phyloP scores from a whole-genome alignment of 2,113 vertebrate genomes.

The Psilopogon haemacephalus region DNA sequence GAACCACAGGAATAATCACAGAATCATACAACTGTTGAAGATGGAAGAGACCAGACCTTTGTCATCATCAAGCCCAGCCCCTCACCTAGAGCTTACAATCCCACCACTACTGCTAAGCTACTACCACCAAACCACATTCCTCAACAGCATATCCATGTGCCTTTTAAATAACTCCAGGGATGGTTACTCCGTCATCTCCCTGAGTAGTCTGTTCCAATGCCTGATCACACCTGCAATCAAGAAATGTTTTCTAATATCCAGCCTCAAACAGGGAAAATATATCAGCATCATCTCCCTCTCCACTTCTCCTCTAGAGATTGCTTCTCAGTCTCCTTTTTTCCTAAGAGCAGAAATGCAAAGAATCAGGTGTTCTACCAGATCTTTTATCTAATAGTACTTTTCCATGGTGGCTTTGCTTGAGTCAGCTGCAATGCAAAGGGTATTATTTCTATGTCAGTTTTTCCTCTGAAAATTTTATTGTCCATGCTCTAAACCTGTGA shows the following conservation, averaged over 20 bases:
- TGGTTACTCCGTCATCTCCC: rapidly evolving
- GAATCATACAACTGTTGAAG: too few relatives aligned
- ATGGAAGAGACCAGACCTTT: too few relatives aligned
- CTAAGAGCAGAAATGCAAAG: background rate
- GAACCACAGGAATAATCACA: background rate
- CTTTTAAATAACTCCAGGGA: background rate
- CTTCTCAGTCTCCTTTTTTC: background rate
- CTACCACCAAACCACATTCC: background rate
- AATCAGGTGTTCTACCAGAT: background rate
- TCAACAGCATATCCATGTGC: background rate
- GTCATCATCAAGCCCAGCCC: too few relatives aligned
- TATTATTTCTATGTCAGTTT: background rate
- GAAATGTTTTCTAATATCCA: background rate
- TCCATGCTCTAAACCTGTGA: background rate
- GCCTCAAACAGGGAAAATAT: background rate
- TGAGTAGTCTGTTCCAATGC: background rate
- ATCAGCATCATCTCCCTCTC: background rate
- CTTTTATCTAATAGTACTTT: background rate
- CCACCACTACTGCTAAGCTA: too few relatives aligned
- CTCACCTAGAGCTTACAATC: too few relatives aligned
- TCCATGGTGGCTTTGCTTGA: background rate
- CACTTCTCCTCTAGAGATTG: background rate
- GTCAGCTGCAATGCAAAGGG: background rate
- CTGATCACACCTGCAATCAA: background rate
- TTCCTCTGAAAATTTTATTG: background rate